These are phyloP conservation scores for Schrankia costaestrigalis DNA, from an alignment of 2,888 invertebrate species.

Conservation along the genomic window DNA sequence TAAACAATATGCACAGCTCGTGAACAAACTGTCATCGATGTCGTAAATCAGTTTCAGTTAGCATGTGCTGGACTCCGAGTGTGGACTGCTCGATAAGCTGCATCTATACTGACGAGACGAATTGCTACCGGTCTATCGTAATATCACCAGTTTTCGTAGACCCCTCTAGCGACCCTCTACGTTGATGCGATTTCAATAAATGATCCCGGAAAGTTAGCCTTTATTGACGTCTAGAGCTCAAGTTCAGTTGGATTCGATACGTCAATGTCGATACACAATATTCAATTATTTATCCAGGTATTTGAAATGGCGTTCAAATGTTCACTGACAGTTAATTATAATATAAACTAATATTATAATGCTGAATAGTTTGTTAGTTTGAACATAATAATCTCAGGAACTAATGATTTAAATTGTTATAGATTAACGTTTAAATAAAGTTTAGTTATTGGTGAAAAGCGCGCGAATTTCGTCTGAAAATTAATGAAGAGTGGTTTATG, in stretches of 20 bases:
- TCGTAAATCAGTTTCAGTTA: slow-evolving; percentile 73
- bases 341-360: too few relatives aligned
- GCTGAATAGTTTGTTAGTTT: too few relatives aligned
- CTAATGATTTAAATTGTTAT: too few relatives aligned
- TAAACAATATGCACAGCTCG: slow-evolving; percentile 46
- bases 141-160: slow-evolving; percentile 41
- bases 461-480: too few relatives aligned
- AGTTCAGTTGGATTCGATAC: slow-evolving; percentile 25
- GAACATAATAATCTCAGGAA: too few relatives aligned
- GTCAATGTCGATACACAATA: slow-evolving; percentile 23
- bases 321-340: too few relatives aligned
- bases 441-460: too few relatives aligned
- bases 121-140: slow-evolving; percentile 45
- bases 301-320: too few relatives aligned
- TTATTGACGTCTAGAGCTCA: slow-evolving; percentile 26
- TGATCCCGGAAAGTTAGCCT: slow-evolving; percentile 18
- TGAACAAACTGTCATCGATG: slow-evolving; percentile 58
- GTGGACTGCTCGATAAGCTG: slow-evolving; percentile 68
- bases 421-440: too few relatives aligned
- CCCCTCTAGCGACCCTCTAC: slow-evolving; percentile 26
- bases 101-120: slow-evolving; percentile 57
- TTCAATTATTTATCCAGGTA: slow-evolving; percentile 20
- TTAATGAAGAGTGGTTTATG: too few relatives aligned
- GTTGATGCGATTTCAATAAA: slow-evolving; percentile 26
- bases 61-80: slow-evolving; percentile 53